These are phyloP conservation scores for Mellilla xanthometata DNA, from an alignment of 2,888 invertebrate species.

Conservation along the genomic window DNA sequence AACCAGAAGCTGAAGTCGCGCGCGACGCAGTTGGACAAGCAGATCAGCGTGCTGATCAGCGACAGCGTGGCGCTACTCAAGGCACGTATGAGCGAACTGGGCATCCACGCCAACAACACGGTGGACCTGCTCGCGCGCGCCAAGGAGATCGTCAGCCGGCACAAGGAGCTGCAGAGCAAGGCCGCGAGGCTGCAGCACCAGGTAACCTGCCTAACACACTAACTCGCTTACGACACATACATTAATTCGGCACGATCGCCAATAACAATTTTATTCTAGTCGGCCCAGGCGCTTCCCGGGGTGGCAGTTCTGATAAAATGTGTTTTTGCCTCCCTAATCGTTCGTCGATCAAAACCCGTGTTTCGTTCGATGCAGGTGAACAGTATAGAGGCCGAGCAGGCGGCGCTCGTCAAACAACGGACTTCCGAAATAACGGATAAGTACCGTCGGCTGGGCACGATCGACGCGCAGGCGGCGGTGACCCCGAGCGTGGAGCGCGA, in stretches of 20 bases:
- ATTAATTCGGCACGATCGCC: not conserved
- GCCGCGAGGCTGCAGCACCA: conserved; percentile 93
- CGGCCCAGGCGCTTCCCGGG: not conserved
- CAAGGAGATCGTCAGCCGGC: conserved; percentile 95
- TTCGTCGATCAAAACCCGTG: conserved; percentile 20
- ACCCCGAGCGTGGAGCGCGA: conserved; percentile 89
- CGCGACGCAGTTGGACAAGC: conserved; percentile 95
- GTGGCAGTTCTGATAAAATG: not conserved
- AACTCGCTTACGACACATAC: too few species aligned
- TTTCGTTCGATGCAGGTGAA: conserved; percentile 66
- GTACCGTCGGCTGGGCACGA: conserved; percentile 81
- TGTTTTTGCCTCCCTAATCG: too few species aligned
- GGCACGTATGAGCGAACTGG: conserved; percentile 94
- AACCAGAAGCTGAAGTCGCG: conserved; percentile 92
- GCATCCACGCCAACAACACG: conserved; percentile 93
- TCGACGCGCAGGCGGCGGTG: conserved; percentile 81
- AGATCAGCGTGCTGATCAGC: conserved; percentile 94
- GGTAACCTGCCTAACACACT: conserved; percentile 67
- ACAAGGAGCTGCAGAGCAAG: conserved; percentile 95
- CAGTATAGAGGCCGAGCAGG: conserved; percentile 89
- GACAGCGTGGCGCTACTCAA: conserved; percentile 95
- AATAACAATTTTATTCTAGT: not conserved
- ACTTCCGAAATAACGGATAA: conserved; percentile 90
- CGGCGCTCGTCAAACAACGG: conserved; percentile 86
- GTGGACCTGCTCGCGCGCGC: conserved; percentile 93